phyloP scores from a whole-genome alignment of 2,888 invertebrate species.

The Aspidapion aeneum region DNA sequence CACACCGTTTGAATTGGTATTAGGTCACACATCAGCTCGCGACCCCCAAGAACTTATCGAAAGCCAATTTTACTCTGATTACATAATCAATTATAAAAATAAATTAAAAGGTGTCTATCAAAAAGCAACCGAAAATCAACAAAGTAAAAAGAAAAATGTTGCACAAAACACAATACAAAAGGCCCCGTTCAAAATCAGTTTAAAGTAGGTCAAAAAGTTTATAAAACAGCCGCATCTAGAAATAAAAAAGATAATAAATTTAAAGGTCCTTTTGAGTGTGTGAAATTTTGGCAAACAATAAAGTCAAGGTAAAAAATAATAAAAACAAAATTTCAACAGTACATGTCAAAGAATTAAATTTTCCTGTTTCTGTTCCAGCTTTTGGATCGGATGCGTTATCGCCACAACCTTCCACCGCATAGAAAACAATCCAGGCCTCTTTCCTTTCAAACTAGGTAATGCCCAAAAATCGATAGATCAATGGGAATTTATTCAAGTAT shows the following conservation, averaged over 20 bases:
- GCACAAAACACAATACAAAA: not conserved
- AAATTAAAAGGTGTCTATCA: constrained; percentile 1
- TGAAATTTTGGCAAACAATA: not conserved
- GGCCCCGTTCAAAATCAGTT: not conserved
- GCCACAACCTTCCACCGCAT: not conserved
- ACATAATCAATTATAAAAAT: constrained; percentile 1
- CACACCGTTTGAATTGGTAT: no score
- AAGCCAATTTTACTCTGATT: not conserved
- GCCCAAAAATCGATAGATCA: not conserved
- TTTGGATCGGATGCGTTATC: not conserved
- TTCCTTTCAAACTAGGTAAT: no score
- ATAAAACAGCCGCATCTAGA: not conserved
- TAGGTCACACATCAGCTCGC: no score
- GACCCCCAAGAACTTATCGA: constrained; percentile 4
- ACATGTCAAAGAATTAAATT: not conserved
- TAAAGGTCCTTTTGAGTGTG: not conserved
- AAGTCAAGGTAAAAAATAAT: constrained; percentile 1
- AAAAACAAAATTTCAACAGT: not conserved
- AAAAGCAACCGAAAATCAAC: not conserved
- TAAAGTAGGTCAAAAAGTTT: constrained; percentile 1
- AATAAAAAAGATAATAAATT: constrained; percentile 3
- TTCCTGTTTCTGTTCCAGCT: not conserved
- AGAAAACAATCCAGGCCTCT: no score
- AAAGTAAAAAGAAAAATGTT: not conserved
- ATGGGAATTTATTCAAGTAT: constrained; percentile 1